A percentile compares a stretch with the other conserved stretches of the same genome.
Conservation (phyloP, 2,113 vertebrate species). For the Dipodomys spectabilis region DNA sequence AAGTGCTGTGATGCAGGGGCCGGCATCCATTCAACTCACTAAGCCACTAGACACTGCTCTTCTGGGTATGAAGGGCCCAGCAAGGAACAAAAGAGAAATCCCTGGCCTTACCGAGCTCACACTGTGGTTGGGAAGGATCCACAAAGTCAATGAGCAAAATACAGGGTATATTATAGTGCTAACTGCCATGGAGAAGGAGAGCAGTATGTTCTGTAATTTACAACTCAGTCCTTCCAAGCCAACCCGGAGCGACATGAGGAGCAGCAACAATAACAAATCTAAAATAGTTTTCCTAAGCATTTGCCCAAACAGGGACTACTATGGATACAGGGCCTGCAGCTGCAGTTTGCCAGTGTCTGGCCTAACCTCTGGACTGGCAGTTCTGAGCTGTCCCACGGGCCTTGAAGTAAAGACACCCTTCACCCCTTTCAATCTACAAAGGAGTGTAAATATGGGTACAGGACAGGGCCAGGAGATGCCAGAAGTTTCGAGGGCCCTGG, state of each 20-base stretch:
- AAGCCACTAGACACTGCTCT: neutral
- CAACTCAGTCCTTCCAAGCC: conserved; percentile 30
- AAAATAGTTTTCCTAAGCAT: conserved; percentile 13
- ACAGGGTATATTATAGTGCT: neutral
- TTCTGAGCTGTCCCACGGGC: neutral
- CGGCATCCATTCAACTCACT: neutral
- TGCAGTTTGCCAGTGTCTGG: conserved; percentile 8
- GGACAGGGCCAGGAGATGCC: neutral
- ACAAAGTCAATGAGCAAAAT: conserved; percentile 23
- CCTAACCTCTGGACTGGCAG: conserved; percentile 34
- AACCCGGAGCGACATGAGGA: conserved; percentile 20
- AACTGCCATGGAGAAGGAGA: neutral
- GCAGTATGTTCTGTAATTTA: neutral
- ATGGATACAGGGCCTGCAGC: neutral
- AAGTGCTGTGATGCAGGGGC: neutral
- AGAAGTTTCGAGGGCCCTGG: conserved; percentile 8
- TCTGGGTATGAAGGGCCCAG: neutral
- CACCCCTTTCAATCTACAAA: neutral
- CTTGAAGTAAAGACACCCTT: neutral
- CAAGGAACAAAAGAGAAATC: conserved; percentile 20
- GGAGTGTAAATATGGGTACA: neutral
- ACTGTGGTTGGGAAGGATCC: neutral
- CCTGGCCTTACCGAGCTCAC: conserved; percentile 16
- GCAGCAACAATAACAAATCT: neutral
- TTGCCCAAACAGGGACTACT: conserved; percentile 34